phyloP scores from a whole-genome alignment of 2,888 invertebrate genomes.

The Mactromeris polynyma region DNA sequence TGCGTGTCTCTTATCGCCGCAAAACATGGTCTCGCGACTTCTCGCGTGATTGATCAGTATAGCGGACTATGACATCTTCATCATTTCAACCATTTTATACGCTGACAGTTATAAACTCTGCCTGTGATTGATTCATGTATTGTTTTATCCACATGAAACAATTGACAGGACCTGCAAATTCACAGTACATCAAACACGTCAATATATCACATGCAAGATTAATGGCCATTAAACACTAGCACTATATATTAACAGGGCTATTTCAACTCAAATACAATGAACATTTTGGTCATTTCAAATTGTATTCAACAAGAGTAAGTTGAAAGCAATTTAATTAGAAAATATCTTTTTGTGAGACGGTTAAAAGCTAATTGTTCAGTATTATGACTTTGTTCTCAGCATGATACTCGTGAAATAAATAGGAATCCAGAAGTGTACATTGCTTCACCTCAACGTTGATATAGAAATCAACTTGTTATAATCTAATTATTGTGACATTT shows the following conservation, averaged over 20 bases:
- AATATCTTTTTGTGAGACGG: background rate
- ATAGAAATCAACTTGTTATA: background rate
- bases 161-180: constrained; percentile 57
- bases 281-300: constrained; percentile 19
- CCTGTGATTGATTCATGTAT: constrained; percentile 49
- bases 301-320: background rate
- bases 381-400: background rate
- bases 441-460: background rate
- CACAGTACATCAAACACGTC: constrained; percentile 60
- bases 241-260: constrained; percentile 33
- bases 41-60: constrained; percentile 33
- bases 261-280: constrained; percentile 38
- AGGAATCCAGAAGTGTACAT: background rate
- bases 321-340: background rate
- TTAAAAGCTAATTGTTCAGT: background rate
- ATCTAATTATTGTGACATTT: background rate
- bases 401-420: background rate
- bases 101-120: constrained; percentile 39
- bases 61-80: constrained; percentile 18
- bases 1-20: constrained; percentile 11
- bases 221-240: constrained; percentile 35
- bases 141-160: constrained; percentile 34
- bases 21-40: constrained; percentile 29
- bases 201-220: constrained; percentile 63
- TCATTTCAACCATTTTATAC: constrained; percentile 38